Evolutionary conservation across 92 coral and sea anemone species (phyloP).

Genomic region (Bergia sp.): DNA sequence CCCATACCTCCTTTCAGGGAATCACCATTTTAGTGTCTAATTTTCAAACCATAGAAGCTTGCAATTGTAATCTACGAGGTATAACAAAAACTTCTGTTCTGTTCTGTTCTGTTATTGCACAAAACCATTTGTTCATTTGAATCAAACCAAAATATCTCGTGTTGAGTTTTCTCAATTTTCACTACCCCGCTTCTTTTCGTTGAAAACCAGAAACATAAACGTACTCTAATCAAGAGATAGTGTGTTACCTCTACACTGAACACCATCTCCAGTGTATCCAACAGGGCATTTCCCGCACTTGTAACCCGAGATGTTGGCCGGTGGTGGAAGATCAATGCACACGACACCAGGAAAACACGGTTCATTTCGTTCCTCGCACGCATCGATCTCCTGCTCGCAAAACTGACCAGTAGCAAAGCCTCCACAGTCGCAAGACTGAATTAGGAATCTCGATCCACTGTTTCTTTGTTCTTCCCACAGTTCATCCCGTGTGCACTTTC

Average conservation of each 20-base stretch:
- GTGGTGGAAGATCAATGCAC: conserved; percentile 61
- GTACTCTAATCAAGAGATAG: background rate
- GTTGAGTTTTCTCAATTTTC: too few species aligned
- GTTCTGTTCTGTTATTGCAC: too few species aligned
- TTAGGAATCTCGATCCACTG: conserved; percentile 49
- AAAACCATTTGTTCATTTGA: background rate
- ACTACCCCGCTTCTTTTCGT: background rate
- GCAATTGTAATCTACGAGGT: too few species aligned
- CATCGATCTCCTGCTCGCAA: conserved; percentile 63
- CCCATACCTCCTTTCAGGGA: too few species aligned
- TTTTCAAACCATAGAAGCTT: too few species aligned
- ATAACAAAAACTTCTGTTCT: too few species aligned
- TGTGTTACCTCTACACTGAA: conserved; percentile 60
- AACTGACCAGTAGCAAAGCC: conserved; percentile 66
- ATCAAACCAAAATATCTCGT: too few species aligned
- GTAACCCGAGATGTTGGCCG: conserved; percentile 50
- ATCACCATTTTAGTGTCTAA: too few species aligned
- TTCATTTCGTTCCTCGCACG: conserved; percentile 65
- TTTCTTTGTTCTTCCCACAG: conserved; percentile 43
- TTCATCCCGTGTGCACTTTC: conserved; percentile 59
- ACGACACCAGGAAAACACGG: conserved; percentile 74
- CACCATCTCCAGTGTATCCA: conserved; percentile 78
- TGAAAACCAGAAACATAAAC: background rate
- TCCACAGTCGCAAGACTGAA: conserved; percentile 72
- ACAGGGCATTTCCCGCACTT: conserved; percentile 84